Evolutionary conservation across 1,140 invertebrate genomes (phyloP).

Genomic region (Cydia splendana): DNA sequence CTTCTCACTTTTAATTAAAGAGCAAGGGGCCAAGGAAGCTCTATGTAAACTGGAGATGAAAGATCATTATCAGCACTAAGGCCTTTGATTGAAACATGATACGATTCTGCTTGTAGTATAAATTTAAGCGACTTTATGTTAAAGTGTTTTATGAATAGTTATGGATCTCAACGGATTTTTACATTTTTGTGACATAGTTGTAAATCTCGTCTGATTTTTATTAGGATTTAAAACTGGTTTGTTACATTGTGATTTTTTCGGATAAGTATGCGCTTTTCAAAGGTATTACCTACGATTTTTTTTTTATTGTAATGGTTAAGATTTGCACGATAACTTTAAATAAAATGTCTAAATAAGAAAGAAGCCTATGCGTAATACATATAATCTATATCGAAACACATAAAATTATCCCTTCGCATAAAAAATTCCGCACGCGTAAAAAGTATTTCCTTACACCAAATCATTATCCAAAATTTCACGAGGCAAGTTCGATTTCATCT

Average conservation of each 20-base stretch:
- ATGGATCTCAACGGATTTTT: slow-evolving; percentile 9
- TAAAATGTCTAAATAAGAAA: not conserved
- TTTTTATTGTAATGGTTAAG: not conserved
- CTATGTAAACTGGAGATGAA: slow-evolving; percentile 39
- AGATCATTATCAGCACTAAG: slow-evolving; percentile 44
- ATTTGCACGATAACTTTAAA: not conserved
- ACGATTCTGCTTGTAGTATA: slow-evolving; percentile 40
- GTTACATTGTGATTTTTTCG: not conserved
- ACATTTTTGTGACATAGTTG: slow-evolving; percentile 11
- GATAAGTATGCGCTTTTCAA: not conserved
- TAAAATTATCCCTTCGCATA: not conserved
- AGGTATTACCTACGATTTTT: not conserved
- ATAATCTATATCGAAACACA: not conserved
- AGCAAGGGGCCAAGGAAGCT: slow-evolving; percentile 12
- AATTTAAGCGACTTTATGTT: slow-evolving; percentile 38
- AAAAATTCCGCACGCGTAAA: slow-evolving; percentile 6
- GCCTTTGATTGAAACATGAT: slow-evolving; percentile 58
- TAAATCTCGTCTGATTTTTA: slow-evolving; percentile 26
- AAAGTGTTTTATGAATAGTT: slow-evolving; percentile 30
- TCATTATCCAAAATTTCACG: slow-evolving; percentile 26
- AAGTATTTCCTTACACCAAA: slow-evolving; percentile 26
- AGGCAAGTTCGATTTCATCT: slow-evolving; percentile 29
- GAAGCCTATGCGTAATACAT: not conserved
- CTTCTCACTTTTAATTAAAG: not conserved
- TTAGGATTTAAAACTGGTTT: not conserved